Conservation (phyloP, 2,113 vertebrate genomes). For the Silurus asotus region DNA sequence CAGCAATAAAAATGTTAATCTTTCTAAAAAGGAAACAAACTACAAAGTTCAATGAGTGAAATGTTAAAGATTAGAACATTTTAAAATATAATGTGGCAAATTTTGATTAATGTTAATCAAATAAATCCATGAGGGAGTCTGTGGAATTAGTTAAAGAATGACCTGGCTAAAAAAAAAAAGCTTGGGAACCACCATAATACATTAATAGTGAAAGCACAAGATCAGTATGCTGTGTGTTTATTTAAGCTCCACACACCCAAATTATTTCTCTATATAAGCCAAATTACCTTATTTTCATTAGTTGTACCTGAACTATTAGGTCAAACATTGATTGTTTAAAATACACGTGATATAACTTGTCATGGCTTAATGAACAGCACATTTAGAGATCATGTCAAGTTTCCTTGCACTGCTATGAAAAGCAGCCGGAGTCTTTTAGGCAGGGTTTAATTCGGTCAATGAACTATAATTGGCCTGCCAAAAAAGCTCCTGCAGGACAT, state of each 20-base stretch:
- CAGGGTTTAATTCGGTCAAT: conserved; percentile 33
- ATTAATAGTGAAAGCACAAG: not conserved
- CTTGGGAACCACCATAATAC: not conserved
- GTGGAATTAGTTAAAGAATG: not conserved
- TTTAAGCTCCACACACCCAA: not conserved
- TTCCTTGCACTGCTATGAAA: conserved; percentile 16
- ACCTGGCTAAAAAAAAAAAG: not conserved
- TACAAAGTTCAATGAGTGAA: not conserved
- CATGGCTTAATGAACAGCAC: not conserved
- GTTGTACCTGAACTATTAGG: not conserved
- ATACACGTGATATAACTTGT: not conserved
- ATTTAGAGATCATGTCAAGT: conserved; percentile 22
- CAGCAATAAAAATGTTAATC: no score
- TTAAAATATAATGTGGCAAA: not conserved
- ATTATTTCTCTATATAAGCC: not conserved
- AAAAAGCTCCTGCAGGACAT: conserved; percentile 30
- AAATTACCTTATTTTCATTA: not conserved
- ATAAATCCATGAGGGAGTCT: not conserved
- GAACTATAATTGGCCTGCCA: conserved; percentile 25
- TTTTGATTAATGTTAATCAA: not conserved
- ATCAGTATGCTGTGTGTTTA: not conserved
- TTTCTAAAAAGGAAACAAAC: no score
- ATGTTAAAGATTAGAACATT: no score
- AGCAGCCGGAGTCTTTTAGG: conserved; percentile 7
- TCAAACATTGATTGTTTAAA: not conserved